A percentile compares a stretch with the other conserved stretches of the same genome.
phyloP scores from a whole-genome alignment of 2,888 invertebrate species.

The Andrena bucephala region DNA sequence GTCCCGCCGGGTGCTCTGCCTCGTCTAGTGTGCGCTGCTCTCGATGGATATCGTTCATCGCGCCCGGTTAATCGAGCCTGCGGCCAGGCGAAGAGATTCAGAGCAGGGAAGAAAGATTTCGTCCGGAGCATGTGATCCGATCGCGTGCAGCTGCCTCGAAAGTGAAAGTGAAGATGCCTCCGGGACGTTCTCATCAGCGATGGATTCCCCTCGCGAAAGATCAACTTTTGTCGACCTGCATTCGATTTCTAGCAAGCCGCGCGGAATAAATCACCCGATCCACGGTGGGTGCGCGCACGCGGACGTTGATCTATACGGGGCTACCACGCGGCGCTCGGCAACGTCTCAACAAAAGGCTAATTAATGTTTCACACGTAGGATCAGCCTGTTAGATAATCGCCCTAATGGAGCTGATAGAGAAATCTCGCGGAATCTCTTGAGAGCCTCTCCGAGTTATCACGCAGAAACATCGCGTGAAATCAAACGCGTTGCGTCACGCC shows the following conservation, averaged over 20 bases:
- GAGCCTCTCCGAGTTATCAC: conserved; percentile 24
- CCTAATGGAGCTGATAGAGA: conserved; percentile 46
- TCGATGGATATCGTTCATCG: conserved; percentile 1
- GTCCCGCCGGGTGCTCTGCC: background rate
- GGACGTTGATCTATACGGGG: conserved; percentile 59
- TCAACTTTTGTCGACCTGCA: conserved; percentile 70
- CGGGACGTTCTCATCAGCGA: conserved; percentile 70
- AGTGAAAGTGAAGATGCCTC: conserved; percentile 75
- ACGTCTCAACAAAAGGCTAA: conserved; percentile 20
- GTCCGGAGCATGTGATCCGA: conserved; percentile 48
- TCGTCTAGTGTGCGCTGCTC: no score
- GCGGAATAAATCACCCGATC: conserved; percentile 67
- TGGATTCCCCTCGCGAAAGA: conserved; percentile 57
- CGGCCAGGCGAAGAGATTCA: conserved; percentile 10
- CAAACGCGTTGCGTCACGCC: conserved; percentile 29
- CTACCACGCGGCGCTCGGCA: conserved; percentile 16
- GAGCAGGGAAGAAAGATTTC: conserved; percentile 58
- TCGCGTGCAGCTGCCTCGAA: conserved; percentile 68
- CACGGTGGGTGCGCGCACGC: conserved; percentile 20
- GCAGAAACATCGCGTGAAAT: conserved; percentile 51
- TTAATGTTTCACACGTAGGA: conserved; percentile 38
- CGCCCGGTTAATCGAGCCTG: conserved; percentile 4
- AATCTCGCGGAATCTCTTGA: conserved; percentile 37
- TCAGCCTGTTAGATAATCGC: conserved; percentile 53
- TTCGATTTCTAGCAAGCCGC: conserved; percentile 69